Percentiles rank a stretch among this genome's conserved stretches.
Evolutionary conservation across 2,888 invertebrate genomes (phyloP).

Genomic region (Gortyna flavago): DNA sequence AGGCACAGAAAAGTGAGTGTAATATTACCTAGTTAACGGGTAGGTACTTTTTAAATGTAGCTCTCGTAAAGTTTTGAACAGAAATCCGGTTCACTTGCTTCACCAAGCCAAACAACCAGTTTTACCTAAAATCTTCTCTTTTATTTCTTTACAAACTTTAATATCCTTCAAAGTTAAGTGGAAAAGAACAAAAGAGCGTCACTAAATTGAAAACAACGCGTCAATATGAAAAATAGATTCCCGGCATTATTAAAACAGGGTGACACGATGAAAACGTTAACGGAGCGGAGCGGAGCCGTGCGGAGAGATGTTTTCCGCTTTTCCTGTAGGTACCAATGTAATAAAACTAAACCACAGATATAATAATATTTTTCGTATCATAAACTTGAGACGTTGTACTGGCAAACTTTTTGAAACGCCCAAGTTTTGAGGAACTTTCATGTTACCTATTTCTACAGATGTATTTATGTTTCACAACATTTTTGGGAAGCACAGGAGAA

Average conservation of each 20-base stretch:
- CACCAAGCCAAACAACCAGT: too few relatives aligned
- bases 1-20: too few relatives aligned
- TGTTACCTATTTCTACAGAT: not conserved
- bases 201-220: slow-evolving; percentile 35
- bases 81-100: too few relatives aligned
- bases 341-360: slow-evolving; percentile 24
- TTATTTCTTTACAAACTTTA: slow-evolving; percentile 5
- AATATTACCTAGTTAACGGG: not conserved
- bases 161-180: slow-evolving; percentile 13
- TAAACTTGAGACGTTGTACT: not conserved
- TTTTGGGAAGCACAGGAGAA: not conserved
- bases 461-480: not conserved
- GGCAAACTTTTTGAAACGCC: not conserved
- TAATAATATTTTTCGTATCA: slow-evolving; percentile 12
- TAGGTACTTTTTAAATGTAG: not conserved
- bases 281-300: not conserved
- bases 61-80: not conserved
- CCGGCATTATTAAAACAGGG: slow-evolving; percentile 34
- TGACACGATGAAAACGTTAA: slow-evolving; percentile 27
- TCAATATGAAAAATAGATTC: slow-evolving; percentile 41
- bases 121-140: not conserved
- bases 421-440: not conserved
- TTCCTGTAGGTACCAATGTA: not conserved
- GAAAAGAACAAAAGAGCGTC: slow-evolving; percentile 27
- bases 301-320: not conserved